These are phyloP conservation scores for Anguilla marmorata DNA, from an alignment of 2,797 vertebrate genomes.

Conservation along the genomic window DNA sequence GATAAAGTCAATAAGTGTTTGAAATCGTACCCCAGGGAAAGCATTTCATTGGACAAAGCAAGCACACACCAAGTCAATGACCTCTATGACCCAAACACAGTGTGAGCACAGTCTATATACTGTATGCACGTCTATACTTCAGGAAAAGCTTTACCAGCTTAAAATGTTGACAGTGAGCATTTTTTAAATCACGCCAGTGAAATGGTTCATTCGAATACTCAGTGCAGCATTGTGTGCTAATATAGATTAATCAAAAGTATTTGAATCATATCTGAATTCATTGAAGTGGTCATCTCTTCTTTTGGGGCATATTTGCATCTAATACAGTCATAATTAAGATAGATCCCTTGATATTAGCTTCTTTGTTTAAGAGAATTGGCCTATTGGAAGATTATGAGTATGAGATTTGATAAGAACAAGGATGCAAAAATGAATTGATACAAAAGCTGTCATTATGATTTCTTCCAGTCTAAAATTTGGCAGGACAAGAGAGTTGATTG, in stretches of 20 bases:
- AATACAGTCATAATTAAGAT: neutral
- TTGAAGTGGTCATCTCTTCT: neutral
- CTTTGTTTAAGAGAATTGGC: neutral
- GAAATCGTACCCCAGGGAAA: slow-evolving; percentile 3
- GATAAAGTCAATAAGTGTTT: slow-evolving; percentile 8
- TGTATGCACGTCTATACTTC: neutral
- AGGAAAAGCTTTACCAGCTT: neutral
- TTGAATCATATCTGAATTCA: neutral
- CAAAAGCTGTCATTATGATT: neutral
- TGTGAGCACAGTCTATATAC: slow-evolving; percentile 5
- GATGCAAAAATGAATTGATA: neutral
- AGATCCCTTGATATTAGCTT: neutral
- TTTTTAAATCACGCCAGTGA: neutral
- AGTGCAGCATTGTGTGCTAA: neutral
- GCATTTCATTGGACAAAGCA: slow-evolving; percentile 10
- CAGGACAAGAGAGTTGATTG: neutral
- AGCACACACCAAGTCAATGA: slow-evolving; percentile 1
- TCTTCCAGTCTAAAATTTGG: neutral
- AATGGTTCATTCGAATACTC: neutral
- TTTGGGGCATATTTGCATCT: neutral
- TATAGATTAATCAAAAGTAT: neutral
- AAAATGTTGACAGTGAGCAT: neutral
- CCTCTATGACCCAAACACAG: slow-evolving; percentile 15
- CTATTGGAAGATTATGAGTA: neutral
- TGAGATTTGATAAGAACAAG: neutral